Percentiles rank a stretch among this genome's conserved stretches.
These are phyloP conservation scores for Chiloscyllium punctatum DNA, from an alignment of 2,797 vertebrate species.

Conservation along the genomic window DNA sequence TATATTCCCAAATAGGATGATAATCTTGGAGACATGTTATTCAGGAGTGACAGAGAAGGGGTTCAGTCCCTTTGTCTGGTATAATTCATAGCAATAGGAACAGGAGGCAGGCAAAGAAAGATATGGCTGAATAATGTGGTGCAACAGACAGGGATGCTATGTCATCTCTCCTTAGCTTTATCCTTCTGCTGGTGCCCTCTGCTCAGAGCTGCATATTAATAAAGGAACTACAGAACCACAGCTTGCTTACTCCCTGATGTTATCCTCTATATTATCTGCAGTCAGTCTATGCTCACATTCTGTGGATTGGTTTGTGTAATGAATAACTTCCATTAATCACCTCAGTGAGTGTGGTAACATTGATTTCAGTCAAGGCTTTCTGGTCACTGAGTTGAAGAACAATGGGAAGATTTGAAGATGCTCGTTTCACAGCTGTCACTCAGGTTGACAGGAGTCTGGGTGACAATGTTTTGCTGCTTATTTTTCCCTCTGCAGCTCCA, in stretches of 20 bases:
- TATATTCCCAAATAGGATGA: not conserved
- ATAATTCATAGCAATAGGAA: not conserved
- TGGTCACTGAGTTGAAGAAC: not conserved
- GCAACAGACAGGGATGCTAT: not conserved
- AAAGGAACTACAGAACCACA: not conserved
- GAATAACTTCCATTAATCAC: not conserved
- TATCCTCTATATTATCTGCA: not conserved
- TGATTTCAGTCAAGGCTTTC: not conserved
- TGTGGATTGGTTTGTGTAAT: not conserved
- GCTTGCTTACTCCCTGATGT: not conserved
- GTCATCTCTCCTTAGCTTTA: not conserved
- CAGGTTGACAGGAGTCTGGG: not conserved
- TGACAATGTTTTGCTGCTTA: not conserved
- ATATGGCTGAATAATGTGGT: not conserved
- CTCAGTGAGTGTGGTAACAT: not conserved
- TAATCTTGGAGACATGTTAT: not conserved
- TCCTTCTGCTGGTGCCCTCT: not conserved
- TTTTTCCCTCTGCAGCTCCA: not conserved
- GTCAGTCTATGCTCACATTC: not conserved
- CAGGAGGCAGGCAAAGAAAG: not conserved
- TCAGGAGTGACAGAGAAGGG: not conserved
- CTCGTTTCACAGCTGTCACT: not conserved
- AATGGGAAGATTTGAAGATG: not conserved
- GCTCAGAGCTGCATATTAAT: not conserved
- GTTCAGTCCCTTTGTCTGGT: not conserved